A percentile compares a stretch with the other conserved stretches of the same genome.
Evolutionary conservation across 2,888 invertebrate genomes (phyloP).

Genomic region (Lasiommata megera): DNA sequence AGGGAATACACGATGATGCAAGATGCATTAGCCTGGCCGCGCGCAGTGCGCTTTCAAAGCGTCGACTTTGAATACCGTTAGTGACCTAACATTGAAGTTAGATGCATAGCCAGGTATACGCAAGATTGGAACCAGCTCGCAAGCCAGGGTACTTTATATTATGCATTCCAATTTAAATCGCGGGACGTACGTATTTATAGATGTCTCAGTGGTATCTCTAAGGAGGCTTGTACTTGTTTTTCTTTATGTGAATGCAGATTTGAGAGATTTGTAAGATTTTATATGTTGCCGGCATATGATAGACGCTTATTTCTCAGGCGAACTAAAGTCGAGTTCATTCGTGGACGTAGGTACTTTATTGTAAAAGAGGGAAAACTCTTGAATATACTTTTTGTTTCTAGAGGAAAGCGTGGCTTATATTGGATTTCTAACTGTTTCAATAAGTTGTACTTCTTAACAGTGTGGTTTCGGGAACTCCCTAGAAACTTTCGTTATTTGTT

Average conservation of each 20-base stretch:
- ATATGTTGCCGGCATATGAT: not conserved
- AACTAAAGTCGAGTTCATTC: not conserved
- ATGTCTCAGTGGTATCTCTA: not conserved
- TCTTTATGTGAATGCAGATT: not conserved
- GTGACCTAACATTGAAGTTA: slow-evolving; percentile 53
- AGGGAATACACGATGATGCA: slow-evolving; percentile 50
- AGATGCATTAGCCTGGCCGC: slow-evolving; percentile 58
- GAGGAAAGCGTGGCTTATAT: no score
- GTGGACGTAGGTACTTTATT: no score
- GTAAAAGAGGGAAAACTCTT: no score
- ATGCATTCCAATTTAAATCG: slow-evolving; percentile 30
- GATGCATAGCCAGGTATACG: slow-evolving; percentile 33
- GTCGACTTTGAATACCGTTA: slow-evolving; percentile 62
- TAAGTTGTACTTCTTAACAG: no score
- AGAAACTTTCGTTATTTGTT: no score
- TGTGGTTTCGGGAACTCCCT: no score
- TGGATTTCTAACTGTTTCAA: no score
- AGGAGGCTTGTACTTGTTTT: not conserved
- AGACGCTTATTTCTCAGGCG: not conserved
- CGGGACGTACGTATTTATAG: slow-evolving; percentile 8
- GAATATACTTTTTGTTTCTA: no score
- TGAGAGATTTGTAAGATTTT: slow-evolving; percentile 2
- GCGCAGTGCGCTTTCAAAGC: slow-evolving; percentile 54
- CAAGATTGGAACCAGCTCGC: slow-evolving; percentile 24
- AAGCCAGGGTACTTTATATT: slow-evolving; percentile 6